Percentiles rank a stretch among this genome's conserved stretches.
phyloP scores from a whole-genome alignment of 2,888 invertebrate species.

The Trachelus stipa region DNA sequence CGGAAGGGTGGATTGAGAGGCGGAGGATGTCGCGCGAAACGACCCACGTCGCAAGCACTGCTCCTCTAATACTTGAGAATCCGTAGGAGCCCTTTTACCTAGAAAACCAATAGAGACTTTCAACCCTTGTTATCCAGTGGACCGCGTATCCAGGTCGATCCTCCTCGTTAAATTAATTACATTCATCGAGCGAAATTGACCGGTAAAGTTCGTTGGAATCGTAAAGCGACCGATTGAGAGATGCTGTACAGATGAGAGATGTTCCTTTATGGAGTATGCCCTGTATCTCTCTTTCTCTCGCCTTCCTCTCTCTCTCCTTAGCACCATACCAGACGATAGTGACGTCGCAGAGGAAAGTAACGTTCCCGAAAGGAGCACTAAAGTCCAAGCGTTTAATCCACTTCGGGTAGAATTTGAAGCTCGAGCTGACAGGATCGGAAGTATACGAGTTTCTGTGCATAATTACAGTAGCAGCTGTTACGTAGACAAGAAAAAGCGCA shows the following conservation, averaged over 20 bases:
- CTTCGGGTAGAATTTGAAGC: not conserved
- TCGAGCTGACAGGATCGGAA: not conserved
- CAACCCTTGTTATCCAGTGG: not conserved
- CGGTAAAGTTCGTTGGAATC: not conserved
- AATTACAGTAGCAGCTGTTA: not conserved
- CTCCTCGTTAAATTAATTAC: not conserved
- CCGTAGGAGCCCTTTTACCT: not conserved
- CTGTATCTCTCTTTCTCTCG: not conserved
- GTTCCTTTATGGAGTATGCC: not conserved
- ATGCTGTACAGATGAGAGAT: not conserved
- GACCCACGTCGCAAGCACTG: not conserved
- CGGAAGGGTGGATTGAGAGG: not conserved
- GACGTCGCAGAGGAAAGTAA: not conserved
- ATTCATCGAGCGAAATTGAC: not conserved
- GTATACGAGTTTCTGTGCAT: not conserved
- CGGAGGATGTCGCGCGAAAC: not conserved
- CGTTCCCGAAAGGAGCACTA: not conserved
- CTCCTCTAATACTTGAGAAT: not conserved
- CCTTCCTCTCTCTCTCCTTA: not conserved
- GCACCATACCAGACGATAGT: not conserved
- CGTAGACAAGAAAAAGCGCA: constrained; percentile 10
- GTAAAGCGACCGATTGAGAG: constrained; percentile 6
- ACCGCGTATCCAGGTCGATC: not conserved
- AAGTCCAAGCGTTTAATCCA: not conserved
- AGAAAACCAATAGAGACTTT: not conserved